Conservation (phyloP, 2,888 invertebrate species). For the Ichneumoninae sp. region DNA sequence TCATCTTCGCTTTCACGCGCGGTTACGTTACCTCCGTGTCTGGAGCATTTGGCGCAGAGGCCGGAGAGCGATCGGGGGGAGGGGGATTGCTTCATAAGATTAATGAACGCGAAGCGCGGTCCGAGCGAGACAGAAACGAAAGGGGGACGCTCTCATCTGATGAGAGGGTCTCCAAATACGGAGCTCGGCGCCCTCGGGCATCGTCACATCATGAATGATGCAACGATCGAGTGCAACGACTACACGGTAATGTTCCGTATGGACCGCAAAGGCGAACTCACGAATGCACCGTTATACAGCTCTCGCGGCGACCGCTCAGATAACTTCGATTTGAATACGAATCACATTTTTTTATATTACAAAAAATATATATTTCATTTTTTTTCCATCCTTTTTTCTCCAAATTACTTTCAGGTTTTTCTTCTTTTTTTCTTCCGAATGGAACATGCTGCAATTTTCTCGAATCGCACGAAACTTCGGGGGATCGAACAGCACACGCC, state of each 20-base stretch:
- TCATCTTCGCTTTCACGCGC: slow-evolving; percentile 29
- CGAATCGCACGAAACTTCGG: slow-evolving; percentile 71
- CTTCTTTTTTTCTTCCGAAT: not conserved
- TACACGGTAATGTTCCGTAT: slow-evolving; percentile 7
- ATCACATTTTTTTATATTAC: not conserved
- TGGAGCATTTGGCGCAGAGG: slow-evolving; percentile 6
- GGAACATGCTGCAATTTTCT: not conserved
- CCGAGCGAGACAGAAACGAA: slow-evolving; percentile 69
- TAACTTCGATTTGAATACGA: not conserved
- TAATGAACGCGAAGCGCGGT: slow-evolving; percentile 77
- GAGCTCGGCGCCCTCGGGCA: slow-evolving; percentile 52
- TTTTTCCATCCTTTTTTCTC: not conserved
- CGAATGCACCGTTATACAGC: slow-evolving; percentile 73
- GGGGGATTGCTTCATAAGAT: slow-evolving; percentile 82
- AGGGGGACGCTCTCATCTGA: slow-evolving; percentile 55
- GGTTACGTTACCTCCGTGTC: slow-evolving; percentile 33
- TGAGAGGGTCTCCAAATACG: slow-evolving; percentile 64
- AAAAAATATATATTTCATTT: not conserved
- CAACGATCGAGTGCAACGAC: slow-evolving; percentile 69
- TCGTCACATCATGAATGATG: slow-evolving; percentile 73
- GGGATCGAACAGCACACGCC: slow-evolving; percentile 74
- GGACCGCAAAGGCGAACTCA: slow-evolving; percentile 70
- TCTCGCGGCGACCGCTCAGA: slow-evolving; percentile 63
- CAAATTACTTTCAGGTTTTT: not conserved
- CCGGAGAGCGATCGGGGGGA: slow-evolving; percentile 22